phyloP scores from a whole-genome alignment of 1,140 invertebrate species.

The Neodiprion fabricii region DNA sequence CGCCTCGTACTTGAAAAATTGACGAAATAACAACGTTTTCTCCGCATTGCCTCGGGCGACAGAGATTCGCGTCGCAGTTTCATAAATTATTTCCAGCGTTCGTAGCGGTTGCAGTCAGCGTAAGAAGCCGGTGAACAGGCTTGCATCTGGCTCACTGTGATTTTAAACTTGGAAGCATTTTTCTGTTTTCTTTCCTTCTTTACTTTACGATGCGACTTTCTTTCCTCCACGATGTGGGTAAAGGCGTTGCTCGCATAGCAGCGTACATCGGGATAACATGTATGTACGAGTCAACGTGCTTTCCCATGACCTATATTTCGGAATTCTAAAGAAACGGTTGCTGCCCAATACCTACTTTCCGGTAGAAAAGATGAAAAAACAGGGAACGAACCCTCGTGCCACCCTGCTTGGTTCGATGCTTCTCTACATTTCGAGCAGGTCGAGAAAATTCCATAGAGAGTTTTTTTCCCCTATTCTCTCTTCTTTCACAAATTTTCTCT shows the following conservation, averaged over 20 bases:
- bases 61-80: no score
- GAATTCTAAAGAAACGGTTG: conserved; percentile 49
- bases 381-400: neutral
- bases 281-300: conserved; percentile 26
- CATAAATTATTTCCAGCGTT: no score
- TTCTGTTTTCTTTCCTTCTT: conserved; percentile 18
- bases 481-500: neutral
- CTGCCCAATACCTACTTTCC: neutral
- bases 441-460: conserved; percentile 21
- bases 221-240: no score
- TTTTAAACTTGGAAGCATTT: neutral
- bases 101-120: no score
- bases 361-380: neutral
- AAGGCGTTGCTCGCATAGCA: no score
- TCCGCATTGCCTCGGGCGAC: no score
- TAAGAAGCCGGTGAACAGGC: no score
- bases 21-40: no score
- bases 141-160: no score
- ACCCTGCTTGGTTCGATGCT: neutral
- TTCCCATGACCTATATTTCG: conserved; percentile 61
- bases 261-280: neutral
- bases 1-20: no score
- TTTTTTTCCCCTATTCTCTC: conserved; percentile 17
- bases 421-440: conserved; percentile 21
- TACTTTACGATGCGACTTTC: no score